Base-by-base conservation (phyloP, 2,797 vertebrate species). In the Fistularia tabacaria region DNA sequence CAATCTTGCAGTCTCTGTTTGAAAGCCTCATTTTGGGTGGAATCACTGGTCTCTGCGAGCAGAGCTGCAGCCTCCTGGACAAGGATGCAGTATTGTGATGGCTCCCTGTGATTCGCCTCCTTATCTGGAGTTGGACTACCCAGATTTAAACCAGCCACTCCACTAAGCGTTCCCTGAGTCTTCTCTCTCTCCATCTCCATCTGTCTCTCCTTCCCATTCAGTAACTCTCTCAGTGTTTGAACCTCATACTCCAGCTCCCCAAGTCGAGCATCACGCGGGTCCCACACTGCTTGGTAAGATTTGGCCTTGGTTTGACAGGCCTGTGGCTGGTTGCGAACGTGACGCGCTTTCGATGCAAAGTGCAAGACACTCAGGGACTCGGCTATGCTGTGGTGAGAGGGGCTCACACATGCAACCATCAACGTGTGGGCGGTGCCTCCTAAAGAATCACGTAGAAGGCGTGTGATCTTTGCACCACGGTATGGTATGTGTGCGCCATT, bases 381-480 rank as follows among this genome's bases (percentile, higher is more conserved):
- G 7, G 93, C 85, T 37, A 95, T 88, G 67, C 90, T 92, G 54
- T 85, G 78, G 58, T 93, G 85, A 3, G 93, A 94, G 15, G 94
- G 94, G 81, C 92, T 97, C 14, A 97, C 89, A 56, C 95, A 98
- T 0, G 93, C 91, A 83, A 98, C 90, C 92, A 98, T 94, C 62
- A 96, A 82, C 0, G 94, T 96, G 69, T 93, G 95, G 45, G 95
- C 91, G 12, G 90, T 94, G 64, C 95, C 95, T 67, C 94, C 94
- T 46, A 98, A 74, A 0, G 95, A 94, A 47, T 96, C 95, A 45
- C 94, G 93, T 46, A 97, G 91, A 65, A 98, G 91, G 37, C 93
- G 92, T 39, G 95, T 96, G 43, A 98, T 93, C 87, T 97, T 95
- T 67, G 95, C 88, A 73, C 93, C 90, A 3, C 94, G 90, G 45